These are phyloP conservation scores for Nectonema munidae DNA, from an alignment of 2,888 invertebrate species.

Conservation along the genomic window DNA sequence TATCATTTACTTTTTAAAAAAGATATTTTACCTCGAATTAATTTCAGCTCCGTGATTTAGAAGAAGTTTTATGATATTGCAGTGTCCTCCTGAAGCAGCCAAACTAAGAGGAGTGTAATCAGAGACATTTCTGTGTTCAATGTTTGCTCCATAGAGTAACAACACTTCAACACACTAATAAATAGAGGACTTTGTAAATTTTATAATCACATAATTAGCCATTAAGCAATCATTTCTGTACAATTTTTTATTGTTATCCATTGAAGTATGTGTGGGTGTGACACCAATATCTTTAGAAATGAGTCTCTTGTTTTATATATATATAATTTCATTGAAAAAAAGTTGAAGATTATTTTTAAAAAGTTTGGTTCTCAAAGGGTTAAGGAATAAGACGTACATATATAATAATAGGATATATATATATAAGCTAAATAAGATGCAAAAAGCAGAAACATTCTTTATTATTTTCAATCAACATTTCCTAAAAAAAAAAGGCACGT, in stretches of 20 bases:
- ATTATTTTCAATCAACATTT: no score
- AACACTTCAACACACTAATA: slow-evolving; percentile 48
- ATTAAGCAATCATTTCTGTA: not conserved
- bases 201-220: no score
- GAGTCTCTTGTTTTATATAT: no score
- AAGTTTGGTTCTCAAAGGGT: no score
- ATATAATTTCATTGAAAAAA: no score
- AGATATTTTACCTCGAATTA: slow-evolving; percentile 34
- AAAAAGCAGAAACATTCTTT: no score
- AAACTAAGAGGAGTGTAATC: slow-evolving; percentile 95
- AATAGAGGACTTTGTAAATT: slow-evolving; percentile 15
- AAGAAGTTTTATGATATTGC: slow-evolving; percentile 74
- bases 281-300: no score
- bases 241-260: not conserved
- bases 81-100: slow-evolving; percentile 88
- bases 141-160: slow-evolving; percentile 57
- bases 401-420: not conserved
- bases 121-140: slow-evolving; percentile 86
- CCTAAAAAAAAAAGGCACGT: no score
- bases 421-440: no score
- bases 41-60: slow-evolving; percentile 81
- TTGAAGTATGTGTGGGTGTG: no score
- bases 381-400: no score
- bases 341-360: no score
- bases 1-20: not conserved